phyloP scores from a whole-genome alignment of 1,140 invertebrate species.

The Penaeus japonicus region DNA sequence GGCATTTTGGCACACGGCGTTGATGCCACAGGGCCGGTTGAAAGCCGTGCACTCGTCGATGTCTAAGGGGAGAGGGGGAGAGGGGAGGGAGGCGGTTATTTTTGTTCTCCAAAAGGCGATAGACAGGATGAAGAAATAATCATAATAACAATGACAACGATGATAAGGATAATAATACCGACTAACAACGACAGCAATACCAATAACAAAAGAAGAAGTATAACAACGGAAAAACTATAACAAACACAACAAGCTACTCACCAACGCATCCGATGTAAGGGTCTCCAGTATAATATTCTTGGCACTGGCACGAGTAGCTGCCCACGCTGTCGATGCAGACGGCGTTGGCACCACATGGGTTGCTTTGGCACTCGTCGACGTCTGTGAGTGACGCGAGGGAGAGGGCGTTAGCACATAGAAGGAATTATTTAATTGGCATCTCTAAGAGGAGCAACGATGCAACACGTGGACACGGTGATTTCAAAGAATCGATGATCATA shows the following conservation, averaged over 20 bases:
- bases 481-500: neutral
- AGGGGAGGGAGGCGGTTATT: neutral
- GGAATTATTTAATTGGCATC: neutral
- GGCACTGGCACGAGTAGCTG: constrained; percentile 74
- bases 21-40: constrained; percentile 82
- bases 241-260: neutral
- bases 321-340: constrained; percentile 86
- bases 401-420: neutral
- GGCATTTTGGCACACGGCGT: constrained; percentile 88
- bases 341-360: constrained; percentile 84
- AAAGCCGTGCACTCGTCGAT: constrained; percentile 87
- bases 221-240: neutral
- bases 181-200: too few species aligned
- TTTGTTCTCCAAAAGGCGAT: neutral
- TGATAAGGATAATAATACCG: neutral
- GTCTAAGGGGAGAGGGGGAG: constrained; percentile 68
- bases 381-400: constrained; percentile 67
- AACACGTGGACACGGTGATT: neutral
- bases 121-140: neutral
- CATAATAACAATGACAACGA: neutral
- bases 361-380: constrained; percentile 87
- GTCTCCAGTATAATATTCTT: constrained; percentile 83
- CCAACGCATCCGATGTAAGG: constrained; percentile 77
- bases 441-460: too few species aligned
- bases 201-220: neutral